A percentile compares a stretch with the other conserved stretches of the same genome.
phyloP scores from a whole-genome alignment of 1,140 invertebrate genomes.

The Camponotus pennsylvanicus region DNA sequence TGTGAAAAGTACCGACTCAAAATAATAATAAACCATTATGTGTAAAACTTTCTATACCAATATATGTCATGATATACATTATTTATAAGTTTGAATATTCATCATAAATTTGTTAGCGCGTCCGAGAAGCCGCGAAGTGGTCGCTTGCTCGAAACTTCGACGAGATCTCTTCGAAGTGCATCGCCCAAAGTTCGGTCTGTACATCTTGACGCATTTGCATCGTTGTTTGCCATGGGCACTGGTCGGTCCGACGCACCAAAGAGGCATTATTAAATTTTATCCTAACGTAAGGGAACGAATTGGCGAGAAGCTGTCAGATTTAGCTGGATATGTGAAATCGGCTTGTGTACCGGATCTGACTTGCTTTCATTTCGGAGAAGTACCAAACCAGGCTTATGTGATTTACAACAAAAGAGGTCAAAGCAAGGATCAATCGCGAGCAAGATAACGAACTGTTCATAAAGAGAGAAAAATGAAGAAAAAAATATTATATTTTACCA shows the following conservation, averaged over 20 bases:
- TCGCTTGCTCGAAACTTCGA: conserved; percentile 2
- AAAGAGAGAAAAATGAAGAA: neutral
- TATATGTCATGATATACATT: conserved; percentile 13
- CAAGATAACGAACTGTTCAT: neutral
- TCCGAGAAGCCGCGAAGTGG: conserved; percentile 7
- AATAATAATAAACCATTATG: conserved; percentile 8
- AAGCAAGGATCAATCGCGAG: neutral
- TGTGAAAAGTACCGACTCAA: neutral
- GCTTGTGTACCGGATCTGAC: conserved; percentile 33
- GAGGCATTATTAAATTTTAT: conserved; percentile 43
- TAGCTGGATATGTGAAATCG: neutral
- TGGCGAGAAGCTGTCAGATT: neutral
- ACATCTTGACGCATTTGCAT: conserved; percentile 29
- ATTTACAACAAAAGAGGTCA: conserved; percentile 30
- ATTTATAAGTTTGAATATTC: conserved; percentile 46
- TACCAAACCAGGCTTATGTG: conserved; percentile 17
- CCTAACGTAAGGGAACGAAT: conserved; percentile 44
- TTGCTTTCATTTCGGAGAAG: conserved; percentile 47
- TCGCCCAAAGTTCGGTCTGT: conserved; percentile 21
- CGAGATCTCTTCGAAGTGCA: conserved; percentile 22
- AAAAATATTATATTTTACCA: conserved; percentile 14
- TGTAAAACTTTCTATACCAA: conserved; percentile 7
- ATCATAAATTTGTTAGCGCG: conserved; percentile 36
- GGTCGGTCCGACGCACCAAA: conserved; percentile 46
- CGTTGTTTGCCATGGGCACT: conserved; percentile 60